phyloP scores from a whole-genome alignment of 2,113 vertebrate genomes.

The Pyxicephalus adspersus region DNA sequence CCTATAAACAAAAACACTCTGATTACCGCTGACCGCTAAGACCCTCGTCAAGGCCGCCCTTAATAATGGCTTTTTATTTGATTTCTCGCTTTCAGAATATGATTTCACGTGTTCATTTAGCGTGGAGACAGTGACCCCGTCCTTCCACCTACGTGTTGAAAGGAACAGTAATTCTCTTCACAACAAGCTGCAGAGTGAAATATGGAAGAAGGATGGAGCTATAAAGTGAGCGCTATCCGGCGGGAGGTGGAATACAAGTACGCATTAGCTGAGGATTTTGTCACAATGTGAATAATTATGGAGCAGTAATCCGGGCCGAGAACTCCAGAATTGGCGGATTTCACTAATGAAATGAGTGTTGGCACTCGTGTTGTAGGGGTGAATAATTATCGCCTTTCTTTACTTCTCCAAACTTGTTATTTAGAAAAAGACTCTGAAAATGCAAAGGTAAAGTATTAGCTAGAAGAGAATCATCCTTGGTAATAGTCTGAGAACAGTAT shows the following conservation, averaged over 20 bases:
- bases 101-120: slow-evolving; percentile 57
- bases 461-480: slow-evolving; percentile 60
- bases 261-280: background rate
- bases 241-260: background rate
- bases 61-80: slow-evolving; percentile 58
- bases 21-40: background rate
- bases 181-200: background rate
- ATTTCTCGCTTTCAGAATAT: slow-evolving; percentile 52
- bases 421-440: slow-evolving; percentile 63
- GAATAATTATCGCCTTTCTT: background rate
- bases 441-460: slow-evolving; percentile 63
- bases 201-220: background rate
- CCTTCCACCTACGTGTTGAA: slow-evolving; percentile 50
- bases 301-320: background rate
- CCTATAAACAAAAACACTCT: slow-evolving; percentile 14
- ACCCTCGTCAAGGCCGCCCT: slow-evolving; percentile 53
- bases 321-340: background rate
- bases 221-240: background rate
- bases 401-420: background rate
- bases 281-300: slow-evolving; percentile 11
- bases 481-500: slow-evolving; percentile 63
- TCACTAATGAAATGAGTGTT: slow-evolving; percentile 26
- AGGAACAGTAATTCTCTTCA: background rate
- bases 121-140: slow-evolving; percentile 55
- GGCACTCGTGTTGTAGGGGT: no score